A percentile compares a stretch with the other conserved stretches of the same genome.
Conservation (phyloP, 2,888 invertebrate species). For the Pyralis farinalis region DNA sequence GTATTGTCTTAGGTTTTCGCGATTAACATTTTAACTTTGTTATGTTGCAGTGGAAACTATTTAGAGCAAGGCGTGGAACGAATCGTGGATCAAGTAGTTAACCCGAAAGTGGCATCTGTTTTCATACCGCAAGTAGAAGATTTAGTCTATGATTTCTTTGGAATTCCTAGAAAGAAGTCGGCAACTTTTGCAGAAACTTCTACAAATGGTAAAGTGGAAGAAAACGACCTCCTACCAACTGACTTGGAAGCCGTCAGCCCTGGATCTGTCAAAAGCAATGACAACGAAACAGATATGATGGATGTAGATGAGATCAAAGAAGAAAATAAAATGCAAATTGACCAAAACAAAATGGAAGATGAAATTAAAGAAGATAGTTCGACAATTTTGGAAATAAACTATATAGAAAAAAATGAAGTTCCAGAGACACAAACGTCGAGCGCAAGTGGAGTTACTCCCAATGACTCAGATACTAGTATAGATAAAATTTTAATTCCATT, state of each 20-base stretch:
- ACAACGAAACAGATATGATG: conserved; percentile 54
- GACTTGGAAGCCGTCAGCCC: conserved; percentile 92
- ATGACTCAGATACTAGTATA: conserved; percentile 44
- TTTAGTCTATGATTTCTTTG: conserved; percentile 92
- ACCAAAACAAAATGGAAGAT: conserved; percentile 46
- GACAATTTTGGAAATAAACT: conserved; percentile 20
- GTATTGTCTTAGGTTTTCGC: no score
- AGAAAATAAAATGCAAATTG: conserved; percentile 36
- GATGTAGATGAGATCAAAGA: conserved; percentile 34
- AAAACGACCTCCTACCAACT: conserved; percentile 84
- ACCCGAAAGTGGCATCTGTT: conserved; percentile 93
- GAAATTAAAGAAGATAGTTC: conserved; percentile 32
- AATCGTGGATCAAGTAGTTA: conserved; percentile 97
- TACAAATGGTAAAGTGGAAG: conserved; percentile 47
- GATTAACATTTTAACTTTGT: not conserved
- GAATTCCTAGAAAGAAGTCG: conserved; percentile 86
- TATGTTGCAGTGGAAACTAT: conserved; percentile 87
- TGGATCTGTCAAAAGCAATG: conserved; percentile 85
- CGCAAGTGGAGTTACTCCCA: conserved; percentile 57
- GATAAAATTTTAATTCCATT: conserved; percentile 53
- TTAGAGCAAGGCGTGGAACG: conserved; percentile 95
- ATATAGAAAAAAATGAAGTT: conserved; percentile 66
- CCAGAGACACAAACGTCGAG: conserved; percentile 74
- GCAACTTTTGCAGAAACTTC: conserved; percentile 45
- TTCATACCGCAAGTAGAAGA: conserved; percentile 96